Evolutionary conservation across 2,113 vertebrate genomes (phyloP).

Genomic region (Channa argus): DNA sequence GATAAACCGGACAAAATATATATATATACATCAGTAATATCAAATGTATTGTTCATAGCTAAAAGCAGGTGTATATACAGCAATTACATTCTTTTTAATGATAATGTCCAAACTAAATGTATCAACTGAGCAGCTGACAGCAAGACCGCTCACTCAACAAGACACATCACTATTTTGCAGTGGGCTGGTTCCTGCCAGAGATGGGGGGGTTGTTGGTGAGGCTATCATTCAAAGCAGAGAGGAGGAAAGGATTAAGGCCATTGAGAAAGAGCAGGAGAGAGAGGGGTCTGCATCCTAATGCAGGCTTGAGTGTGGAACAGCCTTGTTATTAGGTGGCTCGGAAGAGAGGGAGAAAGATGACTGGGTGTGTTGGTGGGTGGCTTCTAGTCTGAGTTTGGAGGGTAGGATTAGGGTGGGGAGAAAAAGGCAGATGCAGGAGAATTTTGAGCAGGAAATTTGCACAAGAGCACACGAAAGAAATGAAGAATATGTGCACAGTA

Average conservation of each 20-base stretch:
- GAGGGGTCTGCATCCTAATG: constrained; percentile 77
- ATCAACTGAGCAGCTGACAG: constrained; percentile 52
- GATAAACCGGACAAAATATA: too few species aligned
- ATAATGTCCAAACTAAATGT: background rate
- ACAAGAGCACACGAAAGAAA: background rate
- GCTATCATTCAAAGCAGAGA: constrained; percentile 74
- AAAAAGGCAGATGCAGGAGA: constrained; percentile 10
- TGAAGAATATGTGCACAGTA: background rate
- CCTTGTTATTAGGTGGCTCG: constrained; percentile 59
- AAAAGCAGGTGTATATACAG: too few species aligned
- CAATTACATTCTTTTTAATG: too few species aligned
- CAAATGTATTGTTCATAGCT: too few species aligned
- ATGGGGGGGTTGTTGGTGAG: constrained; percentile 47
- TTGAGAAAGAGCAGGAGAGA: constrained; percentile 63
- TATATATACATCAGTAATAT: too few species aligned
- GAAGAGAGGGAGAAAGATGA: constrained; percentile 30
- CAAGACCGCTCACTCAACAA: constrained; percentile 46
- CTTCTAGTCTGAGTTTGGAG: background rate
- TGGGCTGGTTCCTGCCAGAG: constrained; percentile 47
- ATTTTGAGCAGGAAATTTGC: too few species aligned
- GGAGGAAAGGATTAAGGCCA: constrained; percentile 72
- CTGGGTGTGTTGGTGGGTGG: constrained; percentile 22
- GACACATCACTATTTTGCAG: constrained; percentile 56
- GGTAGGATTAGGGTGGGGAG: constrained; percentile 3
- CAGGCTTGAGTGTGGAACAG: constrained; percentile 59